phyloP scores from a whole-genome alignment of 92 coral and sea anemone genomes.

The Pocillopora grandis region DNA sequence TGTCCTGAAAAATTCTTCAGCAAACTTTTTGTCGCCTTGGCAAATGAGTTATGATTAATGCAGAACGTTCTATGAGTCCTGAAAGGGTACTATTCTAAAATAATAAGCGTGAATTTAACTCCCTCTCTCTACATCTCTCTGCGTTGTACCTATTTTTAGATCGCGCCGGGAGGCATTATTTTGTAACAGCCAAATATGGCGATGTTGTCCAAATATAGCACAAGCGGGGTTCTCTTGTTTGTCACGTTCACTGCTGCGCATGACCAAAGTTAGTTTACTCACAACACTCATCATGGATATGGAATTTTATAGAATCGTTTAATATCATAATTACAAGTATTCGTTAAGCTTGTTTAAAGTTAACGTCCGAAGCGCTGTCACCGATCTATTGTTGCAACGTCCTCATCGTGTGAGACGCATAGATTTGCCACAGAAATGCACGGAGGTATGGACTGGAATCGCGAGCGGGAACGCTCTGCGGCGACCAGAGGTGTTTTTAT shows the following conservation, averaged over 20 bases:
- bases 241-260: conserved; percentile 34
- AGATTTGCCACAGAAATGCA: conserved; percentile 10
- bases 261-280: conserved; percentile 61
- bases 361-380: neutral
- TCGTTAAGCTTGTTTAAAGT: conserved; percentile 16
- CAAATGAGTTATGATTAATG: conserved; percentile 1
- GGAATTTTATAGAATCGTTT: conserved; percentile 27
- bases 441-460: neutral
- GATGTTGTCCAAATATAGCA: conserved; percentile 41
- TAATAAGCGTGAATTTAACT: neutral
- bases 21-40: conserved; percentile 21
- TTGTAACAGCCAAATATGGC: conserved; percentile 26
- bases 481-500: conserved; percentile 11
- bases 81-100: neutral
- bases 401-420: conserved; percentile 5
- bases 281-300: conserved; percentile 57
- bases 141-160: conserved; percentile 19
- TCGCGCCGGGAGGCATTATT: neutral
- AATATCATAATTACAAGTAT: conserved; percentile 25
- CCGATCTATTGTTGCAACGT: neutral
- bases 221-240: conserved; percentile 4
- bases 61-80: neutral
- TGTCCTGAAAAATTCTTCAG: conserved; percentile 1
- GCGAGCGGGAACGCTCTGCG: neutral
- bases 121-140: too few relatives aligned